Conservation (phyloP, 2,888 invertebrate genomes). For the Vannuccia rotundouncinata region DNA sequence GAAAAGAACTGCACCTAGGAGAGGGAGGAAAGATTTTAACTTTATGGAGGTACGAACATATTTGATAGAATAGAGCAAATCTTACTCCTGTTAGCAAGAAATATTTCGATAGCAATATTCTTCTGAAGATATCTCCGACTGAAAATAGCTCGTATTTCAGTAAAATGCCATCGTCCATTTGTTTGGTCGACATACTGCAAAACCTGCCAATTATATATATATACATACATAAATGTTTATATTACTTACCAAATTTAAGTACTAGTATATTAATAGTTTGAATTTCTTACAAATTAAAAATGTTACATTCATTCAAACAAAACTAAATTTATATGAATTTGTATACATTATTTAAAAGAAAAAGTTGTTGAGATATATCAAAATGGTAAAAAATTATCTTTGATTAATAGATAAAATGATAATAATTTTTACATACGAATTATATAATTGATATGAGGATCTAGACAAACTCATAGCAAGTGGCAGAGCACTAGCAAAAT, state of each 20-base stretch:
- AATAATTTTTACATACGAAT: no score
- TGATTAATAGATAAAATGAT: background rate
- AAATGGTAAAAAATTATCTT: background rate
- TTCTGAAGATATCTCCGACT: slow-evolving; percentile 90
- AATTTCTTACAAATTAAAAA: no score
- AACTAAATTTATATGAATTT: background rate
- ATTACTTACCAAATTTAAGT: no score
- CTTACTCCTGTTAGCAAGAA: slow-evolving; percentile 65
- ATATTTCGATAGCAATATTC: slow-evolving; percentile 89
- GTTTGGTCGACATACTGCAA: slow-evolving; percentile 94
- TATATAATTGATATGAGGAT: no score
- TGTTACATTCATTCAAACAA: no score
- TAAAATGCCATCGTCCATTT: slow-evolving; percentile 99
- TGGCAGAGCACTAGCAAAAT: no score
- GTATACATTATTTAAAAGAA: background rate
- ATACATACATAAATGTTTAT: no score
- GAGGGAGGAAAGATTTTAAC: background rate
- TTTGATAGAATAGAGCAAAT: background rate
- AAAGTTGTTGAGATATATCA: background rate
- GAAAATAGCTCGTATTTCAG: slow-evolving; percentile 96
- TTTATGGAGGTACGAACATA: no score
- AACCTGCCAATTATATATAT: slow-evolving; percentile 63
- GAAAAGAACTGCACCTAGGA: slow-evolving; percentile 90
- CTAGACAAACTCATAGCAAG: no score
- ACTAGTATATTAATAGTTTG: background rate